A percentile compares a stretch with the other conserved stretches of the same genome.
Conservation (phyloP, 2,113 vertebrate genomes). For the Urocynchramus pylzowi region DNA sequence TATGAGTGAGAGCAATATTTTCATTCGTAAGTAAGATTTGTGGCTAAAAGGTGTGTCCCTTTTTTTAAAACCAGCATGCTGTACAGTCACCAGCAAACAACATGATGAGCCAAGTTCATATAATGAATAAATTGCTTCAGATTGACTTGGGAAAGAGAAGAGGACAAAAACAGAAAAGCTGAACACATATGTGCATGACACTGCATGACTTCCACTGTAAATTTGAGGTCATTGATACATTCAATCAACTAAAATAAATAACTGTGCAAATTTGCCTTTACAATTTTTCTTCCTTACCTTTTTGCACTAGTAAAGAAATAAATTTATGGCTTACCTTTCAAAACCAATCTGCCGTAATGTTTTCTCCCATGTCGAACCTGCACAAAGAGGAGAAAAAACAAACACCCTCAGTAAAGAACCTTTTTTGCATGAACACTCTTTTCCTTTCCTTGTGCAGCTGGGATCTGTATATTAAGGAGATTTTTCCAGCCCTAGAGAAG, state of each 20-base stretch:
- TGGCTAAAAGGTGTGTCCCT: neutral
- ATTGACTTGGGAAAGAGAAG: neutral
- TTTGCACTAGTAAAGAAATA: neutral
- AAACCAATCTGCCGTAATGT: slow-evolving; percentile 94
- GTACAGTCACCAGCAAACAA: neutral
- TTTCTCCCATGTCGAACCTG: slow-evolving; percentile 94
- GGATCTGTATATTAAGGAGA: neutral
- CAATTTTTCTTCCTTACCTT: neutral
- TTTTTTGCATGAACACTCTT: neutral
- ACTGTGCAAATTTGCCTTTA: neutral
- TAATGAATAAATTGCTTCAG: neutral
- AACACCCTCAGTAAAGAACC: slow-evolving; percentile 12
- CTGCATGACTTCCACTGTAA: neutral
- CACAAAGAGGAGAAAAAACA: slow-evolving; percentile 50
- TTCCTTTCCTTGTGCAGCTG: neutral
- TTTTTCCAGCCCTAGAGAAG: neutral
- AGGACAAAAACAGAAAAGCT: neutral
- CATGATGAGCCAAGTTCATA: neutral
- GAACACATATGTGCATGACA: neutral
- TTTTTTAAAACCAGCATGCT: neutral
- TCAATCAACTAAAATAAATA: neutral
- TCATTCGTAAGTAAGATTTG: neutral
- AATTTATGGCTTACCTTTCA: slow-evolving; percentile 84
- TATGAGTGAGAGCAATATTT: neutral
- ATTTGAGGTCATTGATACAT: neutral